Base-by-base conservation (phyloP, 1,140 invertebrate species). In the Pseudoatta argentina region DNA sequence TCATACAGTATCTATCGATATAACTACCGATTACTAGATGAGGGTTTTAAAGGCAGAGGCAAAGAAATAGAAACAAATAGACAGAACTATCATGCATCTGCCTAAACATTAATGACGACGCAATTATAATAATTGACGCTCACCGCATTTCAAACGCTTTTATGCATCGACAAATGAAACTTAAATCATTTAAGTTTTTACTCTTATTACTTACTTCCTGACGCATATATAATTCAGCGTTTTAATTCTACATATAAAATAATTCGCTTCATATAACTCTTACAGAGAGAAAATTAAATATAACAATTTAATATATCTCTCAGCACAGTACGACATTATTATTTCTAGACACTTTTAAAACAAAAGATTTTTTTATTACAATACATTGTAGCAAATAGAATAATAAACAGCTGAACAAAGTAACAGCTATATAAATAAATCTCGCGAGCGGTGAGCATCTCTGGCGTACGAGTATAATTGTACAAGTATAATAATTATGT, bases 71-170 rank as follows among this genome's bases (percentile, higher is more conserved):
- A 91, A 34, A 93, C 91, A 89, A 91, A 71, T 91, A 91, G 71
- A 91, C 77, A 88, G 82, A 71, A 79, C 86, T 79, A 90, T 91
- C 92, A 93, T 93, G 92, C 92, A 92, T 91, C 88, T 92, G 83
- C 83, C 78, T 91, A 83, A 76, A 91, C 89, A 92, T 86, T 76
- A 87, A 93, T 89, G 86, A 87, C 82, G 82, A 89, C 83, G 79
- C 82, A 86, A 63, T 85, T 86, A 72, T 85, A 67, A 55, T 71
- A 73, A 91, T 44, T 44, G 82, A 88, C 78, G 78, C 34, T 78
- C 85, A 89, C 85, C 87, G 88, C 88, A 73, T 16, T 63, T 12
- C 55, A 61, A 72, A 48, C 14, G 8, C 14, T 73, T 44, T 61
- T 55, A 14, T 30, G 14, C 39, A 44, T 76, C 3, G 39, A 39